Evolutionary conservation across 2,113 vertebrate genomes (phyloP), one percentile per base, ranked within the genome.

Genomic region (Dicrurus megarhynchus): DNA sequence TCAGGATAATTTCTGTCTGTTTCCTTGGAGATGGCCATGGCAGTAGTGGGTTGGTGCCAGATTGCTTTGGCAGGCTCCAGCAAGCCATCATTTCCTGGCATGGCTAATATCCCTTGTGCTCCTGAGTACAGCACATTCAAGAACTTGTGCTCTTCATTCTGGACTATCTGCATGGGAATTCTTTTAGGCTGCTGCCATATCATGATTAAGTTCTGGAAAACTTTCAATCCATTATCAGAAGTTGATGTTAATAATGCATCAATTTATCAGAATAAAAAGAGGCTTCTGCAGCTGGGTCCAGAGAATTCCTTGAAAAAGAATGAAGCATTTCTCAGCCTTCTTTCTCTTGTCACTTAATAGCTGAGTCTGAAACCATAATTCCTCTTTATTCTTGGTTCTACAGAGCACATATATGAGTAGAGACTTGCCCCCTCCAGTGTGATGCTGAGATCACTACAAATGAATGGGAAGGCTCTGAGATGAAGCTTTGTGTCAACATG

Each of bases 61-160:
- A 27, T 27, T 55, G 64, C 59, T 88, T 63, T 92, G 94, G 90
- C 90, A 95, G 82, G 52, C 28, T 95, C 22, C 63, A 91, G 28
- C 46, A 86, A 89, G 42, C 39, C 69, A 73, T 83, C 20, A n/a
- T 83, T 67, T 95, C 47, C 88, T 96, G 92, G 90, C 90, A 81
- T 22, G 19, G 64, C 39, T 83, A 65, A 83, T 33, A n/a, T 49
- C 71, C 64, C 89, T 85, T 3, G 23, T 88, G 92, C 10, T 91
- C 63, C 59, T 77, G 50, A 93, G 55, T 5, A 33, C 0, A 46
- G 55, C 33, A 56, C 8, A 17, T 32, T 74, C 90, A 91, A 85
- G 69, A 93, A 83, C 63, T 90, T 50, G 35, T 2, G 26, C 17
- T 93, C 55, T 47, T 93, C 80, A 71, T 91, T 50, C 81, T 90